Evolutionary conservation across 2,113 vertebrate genomes (phyloP).

Genomic region (Rhipidura dahli): DNA sequence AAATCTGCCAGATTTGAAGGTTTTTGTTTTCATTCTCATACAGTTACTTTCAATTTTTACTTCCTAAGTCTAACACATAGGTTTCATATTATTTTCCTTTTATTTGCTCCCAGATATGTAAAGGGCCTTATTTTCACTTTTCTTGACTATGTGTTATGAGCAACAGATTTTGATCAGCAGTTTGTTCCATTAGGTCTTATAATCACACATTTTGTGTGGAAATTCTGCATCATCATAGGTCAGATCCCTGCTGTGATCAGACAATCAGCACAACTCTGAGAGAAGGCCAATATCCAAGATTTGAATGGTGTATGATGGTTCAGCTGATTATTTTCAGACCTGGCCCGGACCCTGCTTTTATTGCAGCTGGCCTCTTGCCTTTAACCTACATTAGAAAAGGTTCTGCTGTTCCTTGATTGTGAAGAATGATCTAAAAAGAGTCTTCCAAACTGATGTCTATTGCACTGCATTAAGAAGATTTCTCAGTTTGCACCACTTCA

Average conservation of each 20-base stretch:
- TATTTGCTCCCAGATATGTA: background rate
- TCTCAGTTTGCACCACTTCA: background rate
- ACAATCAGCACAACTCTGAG: background rate
- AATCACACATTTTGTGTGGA: background rate
- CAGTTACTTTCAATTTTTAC: background rate
- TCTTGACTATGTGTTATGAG: background rate
- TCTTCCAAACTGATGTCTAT: background rate
- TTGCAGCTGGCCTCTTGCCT: background rate
- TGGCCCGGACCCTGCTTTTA: background rate
- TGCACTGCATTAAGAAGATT: background rate
- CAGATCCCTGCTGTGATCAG: background rate
- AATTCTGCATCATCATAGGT: background rate
- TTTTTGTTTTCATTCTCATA: background rate
- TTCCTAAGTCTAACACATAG: background rate
- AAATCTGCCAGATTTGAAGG: background rate
- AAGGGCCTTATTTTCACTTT: background rate
- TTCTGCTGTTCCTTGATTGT: background rate
- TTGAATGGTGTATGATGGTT: rapidly evolving
- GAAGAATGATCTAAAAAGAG: background rate
- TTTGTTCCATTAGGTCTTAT: background rate
- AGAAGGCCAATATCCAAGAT: background rate
- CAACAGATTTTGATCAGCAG: background rate
- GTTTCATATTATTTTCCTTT: background rate
- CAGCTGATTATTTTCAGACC: background rate
- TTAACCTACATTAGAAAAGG: background rate